Base-by-base conservation (phyloP, 2,888 invertebrate species). In the Drosophila pseudotakahashii region DNA sequence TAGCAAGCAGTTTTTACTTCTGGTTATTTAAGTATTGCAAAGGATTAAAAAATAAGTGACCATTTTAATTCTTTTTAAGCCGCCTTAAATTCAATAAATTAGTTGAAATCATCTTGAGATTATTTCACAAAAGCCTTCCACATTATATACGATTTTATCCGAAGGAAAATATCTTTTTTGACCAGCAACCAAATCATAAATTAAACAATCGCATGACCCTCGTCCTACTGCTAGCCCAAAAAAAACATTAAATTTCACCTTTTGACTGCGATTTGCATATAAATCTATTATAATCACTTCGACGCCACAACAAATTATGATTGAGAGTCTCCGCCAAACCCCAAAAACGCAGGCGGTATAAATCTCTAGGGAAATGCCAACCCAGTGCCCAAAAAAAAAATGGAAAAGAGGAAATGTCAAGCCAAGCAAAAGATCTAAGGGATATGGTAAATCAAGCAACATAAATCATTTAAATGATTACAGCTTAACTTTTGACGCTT, bases 401-500 rank as follows among this genome's bases (percentile, higher is more conserved):
- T 10, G 1, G 34, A 13, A 13, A 48, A 13, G 36, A 52, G 47
- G 41, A 51, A 75, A 75, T 68, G 86, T 70, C 75, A 82, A 73
- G 78, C 74, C 52, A 58, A 75, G 53, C 53, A 70, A 76, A 58
- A 72, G 60, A 71, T 73, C 71, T 71, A 51, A 72, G 51, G 74
- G 75, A 88, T 88, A 88, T 82, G 88, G 74, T 73, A 88, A 88
- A 88, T 81, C 88, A 89, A 81, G 88, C 58, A 68, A 82, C 88
- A 84, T 84, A 84, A 84, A 84, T 84, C 84, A 84, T 89, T 84
- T 88, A 84, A 84, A 84, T 84, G 89, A 84, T 84, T 84, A 87
- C 88, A 84, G 84, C 84, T 84, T 84, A 88, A 79, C 84, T 89
- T 89, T 87, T 84, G 82, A 85, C 89, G 84, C 88, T 84, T 84